A percentile compares a stretch with the other conserved stretches of the same genome.
These are phyloP conservation scores for Agrotis segetum DNA, from an alignment of 2,888 invertebrate genomes.

Conservation along the genomic window DNA sequence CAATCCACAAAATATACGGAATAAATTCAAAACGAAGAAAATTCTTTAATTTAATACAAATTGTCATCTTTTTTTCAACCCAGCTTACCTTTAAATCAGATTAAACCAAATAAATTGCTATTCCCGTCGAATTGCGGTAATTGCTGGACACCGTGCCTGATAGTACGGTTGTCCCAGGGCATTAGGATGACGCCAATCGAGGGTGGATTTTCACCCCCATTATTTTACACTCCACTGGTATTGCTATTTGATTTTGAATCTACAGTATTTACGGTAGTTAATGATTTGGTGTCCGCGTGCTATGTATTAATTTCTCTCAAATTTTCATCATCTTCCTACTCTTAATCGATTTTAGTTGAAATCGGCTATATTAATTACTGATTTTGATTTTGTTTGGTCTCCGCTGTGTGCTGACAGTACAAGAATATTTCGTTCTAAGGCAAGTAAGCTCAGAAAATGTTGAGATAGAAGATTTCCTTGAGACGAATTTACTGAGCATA, in stretches of 20 bases:
- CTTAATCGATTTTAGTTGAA: too few species aligned
- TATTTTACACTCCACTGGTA: background rate
- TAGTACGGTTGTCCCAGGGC: slow-evolving; percentile 50
- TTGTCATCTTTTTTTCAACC: background rate
- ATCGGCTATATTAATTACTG: too few species aligned
- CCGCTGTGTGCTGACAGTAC: too few species aligned
- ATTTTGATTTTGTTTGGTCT: too few species aligned
- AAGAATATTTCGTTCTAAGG: background rate
- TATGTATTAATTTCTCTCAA: too few species aligned
- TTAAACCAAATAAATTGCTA: slow-evolving; percentile 37
- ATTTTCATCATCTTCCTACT: too few species aligned
- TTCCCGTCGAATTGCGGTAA: slow-evolving; percentile 27
- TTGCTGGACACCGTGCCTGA: slow-evolving; percentile 49
- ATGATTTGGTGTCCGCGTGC: background rate
- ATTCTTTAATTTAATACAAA: background rate
- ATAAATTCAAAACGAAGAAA: background rate
- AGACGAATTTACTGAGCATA: too few species aligned
- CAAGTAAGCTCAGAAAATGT: too few species aligned
- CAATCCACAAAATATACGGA: background rate
- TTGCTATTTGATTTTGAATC: slow-evolving; percentile 10
- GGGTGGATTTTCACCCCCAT: slow-evolving; percentile 60
- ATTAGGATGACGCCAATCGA: slow-evolving; percentile 53
- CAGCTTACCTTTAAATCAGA: slow-evolving; percentile 24
- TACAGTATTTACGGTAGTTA: background rate
- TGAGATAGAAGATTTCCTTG: too few species aligned